Evolutionary conservation across 2,113 vertebrate species (phyloP), one percentile per base, ranked within the genome.

Genomic region (Balaenoptera acutorostrata): DNA sequence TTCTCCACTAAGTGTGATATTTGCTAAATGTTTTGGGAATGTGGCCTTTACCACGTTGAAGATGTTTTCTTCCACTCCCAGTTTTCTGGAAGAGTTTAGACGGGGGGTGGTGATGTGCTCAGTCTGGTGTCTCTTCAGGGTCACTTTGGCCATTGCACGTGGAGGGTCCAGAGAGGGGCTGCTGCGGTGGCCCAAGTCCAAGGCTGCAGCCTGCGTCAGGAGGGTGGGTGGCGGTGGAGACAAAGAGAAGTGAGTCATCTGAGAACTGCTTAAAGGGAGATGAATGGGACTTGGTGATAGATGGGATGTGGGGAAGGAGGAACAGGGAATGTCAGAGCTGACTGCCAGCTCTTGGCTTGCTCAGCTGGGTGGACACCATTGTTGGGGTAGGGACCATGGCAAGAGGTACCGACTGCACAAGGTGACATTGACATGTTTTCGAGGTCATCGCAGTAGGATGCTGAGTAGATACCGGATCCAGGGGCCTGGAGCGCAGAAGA

Each of bases 351-450:
- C 63, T 66, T 36, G 72, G 49, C 64, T 31, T 57, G 11, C 11
- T 0, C 21, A 4, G 27, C 31, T 29, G 66, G 8, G 2, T 7
- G 14, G 46, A 6, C 12, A 2, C 72, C 46, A 1, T 0, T 29
- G 10, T 41, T 4, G 59, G 25, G n/a, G 5, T 17, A 6, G 20
- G 29, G 13, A 9, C 0, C 12, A 2, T 0, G 2, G 8, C 14
- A 29, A 5, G 80, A 17, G 33, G 46, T 12, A 3, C 27, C 15
- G 18, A 2, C 55, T 44, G 31, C 6, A 3, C 12, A 7, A 5
- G 14, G 1, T 20, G 21, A 15, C 11, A 8, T 0, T 8, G 68
- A 18, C 23, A 0, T n/a, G 63, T 21, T 5, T 82, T 29, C 15
- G 14, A 41, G 81, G 49, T 0, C 2, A 15, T 41, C 55, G 25